These are phyloP conservation scores for Scaptomyza pallida DNA, from an alignment of 1,140 invertebrate genomes.

Conservation along the genomic window DNA sequence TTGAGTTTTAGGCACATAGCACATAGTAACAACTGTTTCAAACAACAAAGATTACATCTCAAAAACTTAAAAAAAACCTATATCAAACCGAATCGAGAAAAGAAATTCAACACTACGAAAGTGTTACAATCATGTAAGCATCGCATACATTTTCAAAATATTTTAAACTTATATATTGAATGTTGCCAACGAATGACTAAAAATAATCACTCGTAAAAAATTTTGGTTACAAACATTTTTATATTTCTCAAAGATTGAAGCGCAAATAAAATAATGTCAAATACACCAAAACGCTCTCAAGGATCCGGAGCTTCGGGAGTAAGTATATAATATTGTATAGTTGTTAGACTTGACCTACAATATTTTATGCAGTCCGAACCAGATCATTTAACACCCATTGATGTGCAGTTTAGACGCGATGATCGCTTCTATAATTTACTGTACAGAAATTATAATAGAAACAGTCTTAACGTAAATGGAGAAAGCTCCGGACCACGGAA, in stretches of 20 bases:
- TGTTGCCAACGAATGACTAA: neutral
- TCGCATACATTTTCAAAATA: neutral
- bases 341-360: neutral
- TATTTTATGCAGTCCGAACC: neutral
- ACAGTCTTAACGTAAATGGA: too few relatives aligned
- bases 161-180: neutral
- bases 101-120: neutral
- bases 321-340: neutral
- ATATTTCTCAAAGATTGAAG: slow-evolving; percentile 8
- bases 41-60: too few relatives aligned
- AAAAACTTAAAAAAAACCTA: too few relatives aligned
- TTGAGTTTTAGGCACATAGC: too few relatives aligned
- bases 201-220: slow-evolving; percentile 12
- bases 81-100: neutral
- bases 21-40: too few relatives aligned
- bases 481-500: too few relatives aligned
- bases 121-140: neutral
- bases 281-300: neutral
- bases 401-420: slow-evolving; percentile 14
- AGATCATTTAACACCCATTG: neutral
- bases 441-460: slow-evolving; percentile 14
- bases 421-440: slow-evolving; percentile 25
- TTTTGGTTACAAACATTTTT: slow-evolving; percentile 28
- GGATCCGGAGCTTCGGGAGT: neutral
- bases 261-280: neutral